Conservation (phyloP, 2,888 invertebrate species). For the Prosapia bicincta region DNA sequence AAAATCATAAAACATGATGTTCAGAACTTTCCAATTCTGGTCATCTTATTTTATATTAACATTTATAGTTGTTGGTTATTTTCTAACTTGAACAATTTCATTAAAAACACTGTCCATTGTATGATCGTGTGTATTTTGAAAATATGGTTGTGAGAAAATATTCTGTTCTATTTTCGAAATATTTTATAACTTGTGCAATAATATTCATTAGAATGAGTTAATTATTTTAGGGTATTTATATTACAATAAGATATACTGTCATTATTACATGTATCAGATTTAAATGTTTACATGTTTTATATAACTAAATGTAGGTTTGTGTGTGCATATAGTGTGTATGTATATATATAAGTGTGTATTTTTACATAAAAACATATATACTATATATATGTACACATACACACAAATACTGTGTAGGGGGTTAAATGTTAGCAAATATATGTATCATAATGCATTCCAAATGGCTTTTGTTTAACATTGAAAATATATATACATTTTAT, state of each 20-base stretch:
- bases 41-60: background rate
- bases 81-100: slow-evolving; percentile 18
- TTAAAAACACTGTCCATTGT: slow-evolving; percentile 23
- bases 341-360: too few relatives aligned
- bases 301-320: background rate
- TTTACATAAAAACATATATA: too few relatives aligned
- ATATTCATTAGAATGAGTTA: slow-evolving; percentile 21
- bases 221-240: slow-evolving; percentile 22
- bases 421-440: slow-evolving; percentile 19
- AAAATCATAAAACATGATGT: background rate
- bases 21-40: background rate
- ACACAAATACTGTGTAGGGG: slow-evolving; percentile 26
- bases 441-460: slow-evolving; percentile 23
- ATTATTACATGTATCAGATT: background rate
- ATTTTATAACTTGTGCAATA: slow-evolving; percentile 22
- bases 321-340: too few relatives aligned
- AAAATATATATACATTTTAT: slow-evolving; percentile 7
- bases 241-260: background rate
- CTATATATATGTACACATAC: too few relatives aligned
- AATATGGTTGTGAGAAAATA: slow-evolving; percentile 25
- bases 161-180: slow-evolving; percentile 26
- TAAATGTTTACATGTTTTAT: background rate
- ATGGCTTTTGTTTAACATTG: slow-evolving; percentile 22
- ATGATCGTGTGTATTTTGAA: slow-evolving; percentile 22
- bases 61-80: slow-evolving; percentile 9